Evolutionary conservation across 2,888 invertebrate genomes (phyloP).

Genomic region (Molorchus minor): DNA sequence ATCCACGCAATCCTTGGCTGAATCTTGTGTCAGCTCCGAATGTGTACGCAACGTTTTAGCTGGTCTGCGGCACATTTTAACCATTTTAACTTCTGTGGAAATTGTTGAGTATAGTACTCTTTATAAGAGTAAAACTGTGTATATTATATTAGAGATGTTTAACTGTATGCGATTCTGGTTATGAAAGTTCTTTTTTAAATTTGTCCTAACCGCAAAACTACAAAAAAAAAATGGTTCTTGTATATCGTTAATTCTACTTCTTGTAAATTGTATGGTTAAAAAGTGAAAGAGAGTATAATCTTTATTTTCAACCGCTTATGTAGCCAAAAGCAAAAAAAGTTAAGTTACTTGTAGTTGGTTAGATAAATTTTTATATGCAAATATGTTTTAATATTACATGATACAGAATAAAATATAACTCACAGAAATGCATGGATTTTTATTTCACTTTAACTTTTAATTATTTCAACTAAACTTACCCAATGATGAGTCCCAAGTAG

Average conservation of each 20-base stretch:
- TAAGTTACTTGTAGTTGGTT: slow-evolving; percentile 48
- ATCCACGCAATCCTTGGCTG: not conserved
- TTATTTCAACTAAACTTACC: too few relatives aligned
- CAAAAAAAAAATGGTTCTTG: slow-evolving; percentile 33
- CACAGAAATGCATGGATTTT: slow-evolving; percentile 19
- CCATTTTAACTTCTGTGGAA: slow-evolving; percentile 41
- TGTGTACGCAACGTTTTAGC: slow-evolving; percentile 24
- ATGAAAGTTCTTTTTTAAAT: slow-evolving; percentile 40
- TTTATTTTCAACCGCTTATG: slow-evolving; percentile 52
- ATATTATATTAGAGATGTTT: slow-evolving; percentile 42
- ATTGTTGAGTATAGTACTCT: slow-evolving; percentile 49
- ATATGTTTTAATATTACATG: slow-evolving; percentile 47
- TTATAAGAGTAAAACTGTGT: slow-evolving; percentile 51
- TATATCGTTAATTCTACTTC: slow-evolving; percentile 39
- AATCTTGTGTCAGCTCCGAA: not conserved
- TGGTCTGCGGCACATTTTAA: slow-evolving; percentile 33
- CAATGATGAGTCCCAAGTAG: too few relatives aligned
- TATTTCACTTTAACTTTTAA: too few relatives aligned
- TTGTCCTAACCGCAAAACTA: slow-evolving; percentile 32
- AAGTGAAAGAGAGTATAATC: slow-evolving; percentile 43
- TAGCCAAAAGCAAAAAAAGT: slow-evolving; percentile 45
- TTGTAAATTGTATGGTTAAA: slow-evolving; percentile 47
- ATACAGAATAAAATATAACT: slow-evolving; percentile 41
- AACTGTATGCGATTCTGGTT: slow-evolving; percentile 42
- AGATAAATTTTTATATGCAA: slow-evolving; percentile 52